A percentile compares a stretch with the other conserved stretches of the same genome.
phyloP scores from a whole-genome alignment of 2,113 vertebrate genomes.

The Chelonoidis abingdonii region DNA sequence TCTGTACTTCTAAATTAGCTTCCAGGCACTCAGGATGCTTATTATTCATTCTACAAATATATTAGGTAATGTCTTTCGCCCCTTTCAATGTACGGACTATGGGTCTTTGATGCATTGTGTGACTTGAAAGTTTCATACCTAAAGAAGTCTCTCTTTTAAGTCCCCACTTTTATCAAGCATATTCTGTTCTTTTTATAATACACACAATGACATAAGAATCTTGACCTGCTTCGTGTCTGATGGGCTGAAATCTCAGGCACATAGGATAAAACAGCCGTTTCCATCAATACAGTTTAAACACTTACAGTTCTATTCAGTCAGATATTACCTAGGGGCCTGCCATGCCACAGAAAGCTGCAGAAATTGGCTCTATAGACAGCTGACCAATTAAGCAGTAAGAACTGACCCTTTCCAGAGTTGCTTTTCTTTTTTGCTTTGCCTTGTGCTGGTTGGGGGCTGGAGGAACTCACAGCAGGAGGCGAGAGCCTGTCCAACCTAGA shows the following conservation, averaged over 20 bases:
- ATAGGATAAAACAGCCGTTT: conserved; percentile 57
- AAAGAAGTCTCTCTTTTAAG: conserved; percentile 71
- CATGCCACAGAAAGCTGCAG: conserved; percentile 53
- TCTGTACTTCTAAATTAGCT: conserved; percentile 77
- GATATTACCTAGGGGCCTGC: conserved; percentile 69
- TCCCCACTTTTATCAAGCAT: conserved; percentile 55
- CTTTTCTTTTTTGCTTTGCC: conserved; percentile 55
- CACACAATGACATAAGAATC: conserved; percentile 59
- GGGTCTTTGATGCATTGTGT: conserved; percentile 78
- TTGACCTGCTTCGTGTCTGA: conserved; percentile 68
- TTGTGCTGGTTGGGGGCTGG: background rate
- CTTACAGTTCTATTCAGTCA: conserved; percentile 59
- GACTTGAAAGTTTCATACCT: conserved; percentile 74
- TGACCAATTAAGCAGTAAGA: conserved; percentile 60
- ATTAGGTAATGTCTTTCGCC: conserved; percentile 68
- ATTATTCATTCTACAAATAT: conserved; percentile 79
- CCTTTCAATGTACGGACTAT: conserved; percentile 51
- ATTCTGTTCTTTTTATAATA: conserved; percentile 60
- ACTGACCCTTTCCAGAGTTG: conserved; percentile 58
- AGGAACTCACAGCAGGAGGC: conserved; percentile 38
- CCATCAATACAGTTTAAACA: conserved; percentile 37
- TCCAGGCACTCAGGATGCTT: conserved; percentile 68
- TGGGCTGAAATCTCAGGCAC: conserved; percentile 66
- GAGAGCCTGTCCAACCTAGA: conserved; percentile 44
- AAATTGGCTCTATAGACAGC: conserved; percentile 59